Percentiles rank a stretch among this genome's conserved stretches.
phyloP scores from a whole-genome alignment of 2,797 vertebrate species.

The Hemibagrus guttatus region DNA sequence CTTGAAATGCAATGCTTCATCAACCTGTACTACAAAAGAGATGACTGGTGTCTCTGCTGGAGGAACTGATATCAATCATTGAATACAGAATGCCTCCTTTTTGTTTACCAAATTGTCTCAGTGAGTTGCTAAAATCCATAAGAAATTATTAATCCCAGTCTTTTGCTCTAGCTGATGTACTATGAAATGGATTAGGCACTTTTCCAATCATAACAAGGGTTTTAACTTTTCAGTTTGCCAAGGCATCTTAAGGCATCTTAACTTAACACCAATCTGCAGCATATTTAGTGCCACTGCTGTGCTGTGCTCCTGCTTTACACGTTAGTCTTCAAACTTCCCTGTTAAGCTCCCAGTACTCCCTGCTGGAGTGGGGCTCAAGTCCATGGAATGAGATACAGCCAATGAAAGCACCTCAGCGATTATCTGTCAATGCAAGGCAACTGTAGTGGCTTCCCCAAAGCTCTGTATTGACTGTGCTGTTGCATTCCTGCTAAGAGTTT shows the following conservation, averaged over 20 bases:
- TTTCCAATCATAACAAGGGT: not conserved
- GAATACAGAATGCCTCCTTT: not conserved
- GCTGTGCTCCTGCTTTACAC: not conserved
- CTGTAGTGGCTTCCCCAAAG: not conserved
- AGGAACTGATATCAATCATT: not conserved
- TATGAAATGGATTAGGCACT: not conserved
- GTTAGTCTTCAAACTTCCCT: not conserved
- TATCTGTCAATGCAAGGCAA: not conserved
- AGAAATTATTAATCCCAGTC: not conserved
- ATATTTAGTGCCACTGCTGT: not conserved
- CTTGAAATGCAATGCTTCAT: not conserved
- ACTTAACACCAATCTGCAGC: not conserved
- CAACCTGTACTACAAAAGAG: not conserved
- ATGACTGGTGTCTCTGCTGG: not conserved
- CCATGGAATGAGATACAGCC: not conserved
- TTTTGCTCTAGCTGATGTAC: not conserved
- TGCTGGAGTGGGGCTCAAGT: not conserved
- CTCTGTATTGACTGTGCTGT: not conserved
- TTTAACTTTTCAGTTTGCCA: not conserved
- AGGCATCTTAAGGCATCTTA: not conserved
- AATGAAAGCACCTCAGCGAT: not conserved
- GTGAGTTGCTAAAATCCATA: not conserved
- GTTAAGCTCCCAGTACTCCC: not conserved
- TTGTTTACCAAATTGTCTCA: not conserved
- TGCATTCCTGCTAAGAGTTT: not conserved